A percentile compares a stretch with the other conserved stretches of the same genome.
phyloP scores from a whole-genome alignment of 64 coral and sea anemone species.

The Astreopora myriophthalma region DNA sequence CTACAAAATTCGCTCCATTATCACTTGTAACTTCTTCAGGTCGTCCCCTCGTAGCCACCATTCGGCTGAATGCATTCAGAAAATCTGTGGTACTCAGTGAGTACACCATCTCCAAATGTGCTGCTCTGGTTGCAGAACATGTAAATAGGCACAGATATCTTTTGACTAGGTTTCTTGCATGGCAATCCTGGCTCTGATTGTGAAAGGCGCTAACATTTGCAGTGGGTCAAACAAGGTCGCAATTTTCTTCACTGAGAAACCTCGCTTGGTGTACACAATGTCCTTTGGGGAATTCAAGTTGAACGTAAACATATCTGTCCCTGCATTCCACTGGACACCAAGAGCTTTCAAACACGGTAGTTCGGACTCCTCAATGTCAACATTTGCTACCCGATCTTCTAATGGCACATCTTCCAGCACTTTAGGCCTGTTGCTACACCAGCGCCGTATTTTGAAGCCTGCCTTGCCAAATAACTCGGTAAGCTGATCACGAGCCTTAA shows the following conservation, averaged over 20 bases:
- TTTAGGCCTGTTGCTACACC: background rate
- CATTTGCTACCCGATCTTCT: conserved; percentile 5
- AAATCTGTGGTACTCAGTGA: background rate
- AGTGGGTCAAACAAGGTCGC: no score
- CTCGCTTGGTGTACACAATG: background rate
- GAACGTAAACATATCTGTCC: background rate
- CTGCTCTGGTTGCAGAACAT: background rate
- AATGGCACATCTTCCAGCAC: conserved; percentile 18
- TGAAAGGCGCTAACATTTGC: no score
- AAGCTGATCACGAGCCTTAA: background rate
- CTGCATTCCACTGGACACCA: conserved; percentile 31
- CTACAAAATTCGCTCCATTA: conserved; percentile 36
- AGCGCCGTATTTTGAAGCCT: conserved; percentile 21
- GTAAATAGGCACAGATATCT: conserved; percentile 26
- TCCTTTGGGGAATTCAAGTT: background rate
- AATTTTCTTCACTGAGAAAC: background rate
- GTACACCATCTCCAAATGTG: conserved; percentile 26
- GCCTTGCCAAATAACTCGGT: background rate
- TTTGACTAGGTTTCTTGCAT: no score
- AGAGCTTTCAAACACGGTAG: conserved; percentile 30
- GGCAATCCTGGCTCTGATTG: no score
- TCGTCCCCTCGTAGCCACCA: background rate
- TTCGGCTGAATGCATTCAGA: background rate
- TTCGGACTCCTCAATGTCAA: conserved; percentile 44
- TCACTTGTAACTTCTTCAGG: conserved; percentile 7